Base-by-base conservation (phyloP, 2,113 vertebrate genomes). In the Ibidorhyncha struthersii region DNA sequence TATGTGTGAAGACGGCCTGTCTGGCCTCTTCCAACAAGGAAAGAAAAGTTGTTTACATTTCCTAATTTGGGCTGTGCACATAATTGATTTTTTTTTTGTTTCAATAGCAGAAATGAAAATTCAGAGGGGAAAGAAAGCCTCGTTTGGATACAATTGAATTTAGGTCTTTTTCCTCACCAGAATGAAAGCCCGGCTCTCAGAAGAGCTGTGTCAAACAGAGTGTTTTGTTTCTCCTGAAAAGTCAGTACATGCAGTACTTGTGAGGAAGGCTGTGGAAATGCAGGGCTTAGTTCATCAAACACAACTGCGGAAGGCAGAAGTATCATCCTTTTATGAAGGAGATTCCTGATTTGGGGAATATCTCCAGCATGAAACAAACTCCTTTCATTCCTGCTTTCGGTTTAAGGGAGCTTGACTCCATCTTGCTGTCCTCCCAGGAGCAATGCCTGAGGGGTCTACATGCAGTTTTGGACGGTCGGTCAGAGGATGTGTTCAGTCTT, bases 41-140 rank as follows among this genome's bases (percentile, higher is more conserved):
- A 40, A 92, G 73, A 90, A 72, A 86, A 89, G 83, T 92, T 96
- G 94, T 97, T 98, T 97, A 94, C 49, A 65, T 96, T 94, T 95
- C 50, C 83, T 93, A 66, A 92, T 58, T 95, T 70, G 79, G 82
- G 55, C 85, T 81, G 59, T 89, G 45, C 82, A 81, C 82, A 81
- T 88, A 92, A 90, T 95, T 96, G 74, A 85, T 84, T 94, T 91
- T 89, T 91, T 89, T 88, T 50, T 73, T 89, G 62, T 92, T 96
- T 95, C 90, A 93, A 88, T 77, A 90, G 58, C 82, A 88, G 67
- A 96, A 96, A 91, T 70, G 45, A 93, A 95, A 88, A 88, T 92
- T 95, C 84, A 76, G 73, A 78, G 62, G 67, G 29, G 3, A 15
- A 82, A 62, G 66, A 61, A 63, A 52, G 32, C 30, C 62, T 85